Base-by-base conservation (phyloP, 2,888 invertebrate genomes). In the Strigamia maritima region DNA sequence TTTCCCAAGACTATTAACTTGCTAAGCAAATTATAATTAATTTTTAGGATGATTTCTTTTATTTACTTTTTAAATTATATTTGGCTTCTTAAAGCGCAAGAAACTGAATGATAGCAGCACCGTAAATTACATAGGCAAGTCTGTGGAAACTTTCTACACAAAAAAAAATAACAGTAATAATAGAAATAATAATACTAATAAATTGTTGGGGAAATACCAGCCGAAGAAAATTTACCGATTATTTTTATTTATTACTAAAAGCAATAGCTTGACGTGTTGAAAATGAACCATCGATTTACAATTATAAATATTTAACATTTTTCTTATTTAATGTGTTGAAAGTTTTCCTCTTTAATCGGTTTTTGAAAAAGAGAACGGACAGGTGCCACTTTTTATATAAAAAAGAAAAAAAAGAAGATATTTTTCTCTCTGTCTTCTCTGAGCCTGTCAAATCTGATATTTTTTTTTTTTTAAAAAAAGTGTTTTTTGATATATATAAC, bases 301-400 rank as follows among this genome's bases (percentile, higher is more conserved):
- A 10, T 7, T 35, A n/a, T 35, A 35, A 35, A 35, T 7, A 35
- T 35, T 7, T 35, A 4, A 35, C 14, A 14, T 16, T 10, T 44
- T 44, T 44, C 2, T 44, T 44, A 3, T 14, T 44, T 44, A 44
- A 44, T 16, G 44, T 44, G n/a, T 14, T 44, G 7, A n/a, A n/a
- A 16, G 6, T 60, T 60, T 60, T 24, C 1, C 7, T 0, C 35
- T 35, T 35, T 35, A 35, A 60, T 60, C 60, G 7, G 6, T 19
- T 60, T 22, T n/a, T 24, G 4, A 19, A 60, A 60, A 60, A 22
- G 2, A 22, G 8, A 22, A 10, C 19, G 22, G 60, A 60, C 60
- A 60, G 60, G 60, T 60, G 60, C 19, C 60, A 60, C 24, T 60
- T 44, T 44, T n/a, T n/a, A n/a, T n/a, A n/a, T n/a, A n/a, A n/a